phyloP scores from a whole-genome alignment of 2,888 invertebrate genomes.

The Xanthostigma xanthostigma region DNA sequence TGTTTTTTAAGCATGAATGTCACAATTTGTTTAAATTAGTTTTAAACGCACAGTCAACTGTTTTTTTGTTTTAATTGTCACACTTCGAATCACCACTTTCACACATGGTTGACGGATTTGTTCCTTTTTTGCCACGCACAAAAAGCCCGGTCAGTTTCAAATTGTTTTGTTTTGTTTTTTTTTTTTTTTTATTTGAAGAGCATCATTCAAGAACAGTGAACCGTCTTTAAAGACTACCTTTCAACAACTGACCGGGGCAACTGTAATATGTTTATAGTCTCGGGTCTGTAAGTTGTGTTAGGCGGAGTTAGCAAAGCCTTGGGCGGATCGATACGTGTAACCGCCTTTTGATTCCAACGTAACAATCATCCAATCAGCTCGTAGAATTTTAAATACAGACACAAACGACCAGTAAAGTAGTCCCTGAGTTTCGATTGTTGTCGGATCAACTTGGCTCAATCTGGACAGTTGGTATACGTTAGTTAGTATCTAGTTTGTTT shows the following conservation, averaged over 20 bases:
- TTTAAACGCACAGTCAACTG: conserved; percentile 3
- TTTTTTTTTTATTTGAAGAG: conserved; percentile 14
- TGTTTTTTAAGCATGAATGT: conserved; percentile 47
- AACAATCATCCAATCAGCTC: conserved; percentile 1
- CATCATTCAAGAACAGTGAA: conserved; percentile 8
- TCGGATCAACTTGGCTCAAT: background rate
- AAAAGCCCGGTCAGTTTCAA: conserved; percentile 9
- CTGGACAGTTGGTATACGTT: background rate
- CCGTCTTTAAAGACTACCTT: background rate
- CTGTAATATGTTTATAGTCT: background rate
- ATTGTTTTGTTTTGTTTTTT: conserved; percentile 15
- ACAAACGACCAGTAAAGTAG: conserved; percentile 12
- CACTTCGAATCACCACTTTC: conserved; percentile 2
- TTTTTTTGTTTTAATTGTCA: conserved; percentile 2
- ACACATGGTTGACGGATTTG: background rate
- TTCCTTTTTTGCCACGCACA: background rate
- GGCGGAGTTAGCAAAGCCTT: background rate
- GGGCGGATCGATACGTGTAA: background rate
- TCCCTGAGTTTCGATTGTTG: conserved; percentile 6
- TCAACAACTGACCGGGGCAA: background rate
- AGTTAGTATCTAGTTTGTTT: background rate
- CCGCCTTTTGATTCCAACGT: background rate
- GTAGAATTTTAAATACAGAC: conserved; percentile 13
- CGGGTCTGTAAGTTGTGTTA: background rate
- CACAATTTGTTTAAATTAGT: conserved; percentile 3